Base-by-base conservation (phyloP, 2,888 invertebrate species). In the Chymomyza procnemis region DNA sequence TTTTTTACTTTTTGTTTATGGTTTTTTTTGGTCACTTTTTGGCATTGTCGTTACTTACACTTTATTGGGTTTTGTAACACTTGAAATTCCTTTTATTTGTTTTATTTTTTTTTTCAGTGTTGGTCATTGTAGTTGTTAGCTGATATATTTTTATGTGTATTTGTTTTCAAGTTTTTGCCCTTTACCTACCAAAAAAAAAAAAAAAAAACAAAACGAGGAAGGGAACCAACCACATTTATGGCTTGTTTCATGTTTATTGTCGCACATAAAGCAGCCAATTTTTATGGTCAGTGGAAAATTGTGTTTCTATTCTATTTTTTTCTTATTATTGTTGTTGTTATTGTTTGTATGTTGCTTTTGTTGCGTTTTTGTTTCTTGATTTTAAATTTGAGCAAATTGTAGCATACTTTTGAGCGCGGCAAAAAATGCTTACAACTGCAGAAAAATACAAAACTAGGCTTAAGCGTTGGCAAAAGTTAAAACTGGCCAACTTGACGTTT, bases 181-280 rank as follows among this genome's bases (percentile, higher is more conserved):
- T 30, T 19, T 30, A 8, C 18, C 9, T 41, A 61, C 65, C 55
- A 61, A 62, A 74, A 76, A 78, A 71, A 78, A 78, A 73, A 73
- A 78, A 78, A 71, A 78, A 78, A 73, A 73, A 78, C n/a, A n/a
- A n/a, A n/a, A n/a, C n/a, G n/a, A n/a, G n/a, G n/a, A n/a, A n/a
- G 66, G 6, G 52, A 52, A 52, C 14, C 14, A 47, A n/a, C 34
- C 34, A 78, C 85, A 81, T 82, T 82, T 81, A 82, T 82, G 69
- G 78, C 71, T 76, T 71, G 82, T 76, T 85, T 82, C 82, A 83
- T 83, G 85, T 85, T 85, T 85, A 82, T 85, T 83, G 82, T 85
- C 82, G 83, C 83, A 83, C 83, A 80, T 83, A 85, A 85, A 82
- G 82, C 76, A 74, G 71, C 21, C 54, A 69, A 81, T 79, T 84